Conservation (phyloP, 2,113 vertebrate genomes). For the Sisor rabdophorus region DNA sequence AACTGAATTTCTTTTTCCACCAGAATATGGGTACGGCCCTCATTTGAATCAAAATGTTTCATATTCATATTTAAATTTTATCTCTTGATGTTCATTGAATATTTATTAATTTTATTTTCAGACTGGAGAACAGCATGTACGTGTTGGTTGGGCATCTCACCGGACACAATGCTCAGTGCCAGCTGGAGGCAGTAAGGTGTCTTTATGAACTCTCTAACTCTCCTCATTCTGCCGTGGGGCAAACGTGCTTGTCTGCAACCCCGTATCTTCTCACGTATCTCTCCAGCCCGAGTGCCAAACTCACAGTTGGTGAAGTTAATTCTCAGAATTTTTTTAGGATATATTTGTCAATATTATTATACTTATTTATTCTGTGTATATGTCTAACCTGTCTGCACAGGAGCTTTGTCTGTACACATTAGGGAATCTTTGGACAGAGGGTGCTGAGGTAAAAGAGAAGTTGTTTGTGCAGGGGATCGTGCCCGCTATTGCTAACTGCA, state of each 20-base stretch:
- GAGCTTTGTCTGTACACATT: conserved; percentile 92
- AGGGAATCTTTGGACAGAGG: conserved; percentile 88
- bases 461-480: conserved; percentile 89
- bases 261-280: conserved; percentile 94
- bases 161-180: conserved; percentile 75
- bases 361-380: not conserved
- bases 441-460: conserved; percentile 76
- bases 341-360: not conserved
- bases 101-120: conserved; percentile 49
- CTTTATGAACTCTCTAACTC: conserved; percentile 90
- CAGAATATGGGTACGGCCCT: no score
- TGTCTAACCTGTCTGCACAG: conserved; percentile 60
- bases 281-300: conserved; percentile 80
- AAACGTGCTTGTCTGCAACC: conserved; percentile 82
- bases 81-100: not conserved
- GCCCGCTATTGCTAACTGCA: conserved; percentile 76
- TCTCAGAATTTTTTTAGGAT: not conserved
- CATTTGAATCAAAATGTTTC: no score
- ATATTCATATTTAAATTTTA: no score
- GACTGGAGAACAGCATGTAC: conserved; percentile 81
- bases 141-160: conserved; percentile 81
- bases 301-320: conserved; percentile 74
- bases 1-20: no score
- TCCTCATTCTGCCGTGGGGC: conserved; percentile 67
- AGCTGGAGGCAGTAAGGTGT: conserved; percentile 81